Conservation (phyloP, 2,888 invertebrate genomes). For the Globia sparganii region DNA sequence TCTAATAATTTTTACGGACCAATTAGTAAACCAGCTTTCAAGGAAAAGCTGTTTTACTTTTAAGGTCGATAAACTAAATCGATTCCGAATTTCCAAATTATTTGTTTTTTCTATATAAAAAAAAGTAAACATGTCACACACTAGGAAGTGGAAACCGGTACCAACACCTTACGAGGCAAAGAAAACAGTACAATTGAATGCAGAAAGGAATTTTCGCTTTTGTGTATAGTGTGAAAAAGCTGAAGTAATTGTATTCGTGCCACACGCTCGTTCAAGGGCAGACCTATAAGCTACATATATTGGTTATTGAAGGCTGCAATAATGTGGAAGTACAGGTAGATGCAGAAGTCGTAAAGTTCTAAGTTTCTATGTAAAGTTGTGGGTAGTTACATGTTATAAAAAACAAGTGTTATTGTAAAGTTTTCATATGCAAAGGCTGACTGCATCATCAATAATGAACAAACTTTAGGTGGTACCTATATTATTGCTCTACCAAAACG, state of each 20-base stretch:
- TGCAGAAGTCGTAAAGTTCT: slow-evolving; percentile 36
- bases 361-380: slow-evolving; percentile 16
- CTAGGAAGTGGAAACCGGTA: slow-evolving; percentile 14
- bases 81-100: neutral
- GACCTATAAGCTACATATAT: slow-evolving; percentile 58
- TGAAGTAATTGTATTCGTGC: slow-evolving; percentile 82
- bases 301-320: slow-evolving; percentile 61
- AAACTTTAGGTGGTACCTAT: neutral
- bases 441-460: neutral
- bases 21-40: slow-evolving; percentile 14
- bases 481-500: neutral
- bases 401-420: neutral
- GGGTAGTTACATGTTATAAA: neutral
- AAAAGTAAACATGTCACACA: neutral
- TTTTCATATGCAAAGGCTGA: neutral
- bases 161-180: slow-evolving; percentile 40
- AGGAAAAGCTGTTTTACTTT: neutral
- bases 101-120: neutral
- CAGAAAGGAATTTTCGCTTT: slow-evolving; percentile 65
- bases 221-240: slow-evolving; percentile 75
- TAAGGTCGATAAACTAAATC: neutral
- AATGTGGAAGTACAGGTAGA: slow-evolving; percentile 43
- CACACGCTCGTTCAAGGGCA: slow-evolving; percentile 68
- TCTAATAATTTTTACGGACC: neutral
- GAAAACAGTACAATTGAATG: slow-evolving; percentile 55